Evolutionary conservation across 2,797 vertebrate species (phyloP).

Genomic region (Sebastes alutus): DNA sequence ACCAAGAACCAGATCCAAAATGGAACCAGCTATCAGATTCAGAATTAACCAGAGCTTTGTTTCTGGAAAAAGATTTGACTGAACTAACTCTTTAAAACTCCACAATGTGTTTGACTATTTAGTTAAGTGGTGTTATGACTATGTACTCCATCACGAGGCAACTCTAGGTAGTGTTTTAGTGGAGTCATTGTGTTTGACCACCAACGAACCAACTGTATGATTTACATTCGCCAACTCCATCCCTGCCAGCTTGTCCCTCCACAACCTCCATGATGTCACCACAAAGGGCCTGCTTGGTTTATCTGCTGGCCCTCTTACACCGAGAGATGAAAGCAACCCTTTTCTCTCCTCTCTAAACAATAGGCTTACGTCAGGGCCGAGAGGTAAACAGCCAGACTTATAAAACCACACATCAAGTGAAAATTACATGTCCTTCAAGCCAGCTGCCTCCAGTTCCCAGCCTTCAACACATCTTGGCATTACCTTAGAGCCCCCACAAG

Average conservation of each 20-base stretch:
- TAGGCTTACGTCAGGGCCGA: conserved; percentile 42
- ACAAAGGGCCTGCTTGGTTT: conserved; percentile 46
- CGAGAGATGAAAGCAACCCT: conserved; percentile 54
- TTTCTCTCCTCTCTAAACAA: conserved; percentile 61
- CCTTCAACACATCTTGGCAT: conserved; percentile 37
- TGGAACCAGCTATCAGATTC: background rate
- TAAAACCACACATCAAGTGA: conserved; percentile 54
- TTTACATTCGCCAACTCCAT: conserved; percentile 33
- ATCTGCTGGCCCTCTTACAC: conserved; percentile 44
- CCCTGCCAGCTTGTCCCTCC: conserved; percentile 6
- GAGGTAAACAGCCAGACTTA: conserved; percentile 60
- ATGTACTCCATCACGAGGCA: background rate
- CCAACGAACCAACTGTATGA: conserved; percentile 25
- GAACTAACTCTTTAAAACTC: background rate
- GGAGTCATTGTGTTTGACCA: conserved; percentile 41
- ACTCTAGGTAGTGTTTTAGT: conserved; percentile 22
- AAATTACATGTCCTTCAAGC: conserved; percentile 38
- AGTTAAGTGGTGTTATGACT: conserved; percentile 1
- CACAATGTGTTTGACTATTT: conserved; percentile 7
- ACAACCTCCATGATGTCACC: conserved; percentile 53
- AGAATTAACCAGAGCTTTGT: background rate
- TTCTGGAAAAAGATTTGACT: background rate
- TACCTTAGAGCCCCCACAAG: conserved; percentile 25
- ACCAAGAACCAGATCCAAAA: too few relatives aligned
- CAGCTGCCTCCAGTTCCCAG: conserved; percentile 32